Base-by-base conservation (phyloP, 2,888 invertebrate species). In the Xylocampa areola region DNA sequence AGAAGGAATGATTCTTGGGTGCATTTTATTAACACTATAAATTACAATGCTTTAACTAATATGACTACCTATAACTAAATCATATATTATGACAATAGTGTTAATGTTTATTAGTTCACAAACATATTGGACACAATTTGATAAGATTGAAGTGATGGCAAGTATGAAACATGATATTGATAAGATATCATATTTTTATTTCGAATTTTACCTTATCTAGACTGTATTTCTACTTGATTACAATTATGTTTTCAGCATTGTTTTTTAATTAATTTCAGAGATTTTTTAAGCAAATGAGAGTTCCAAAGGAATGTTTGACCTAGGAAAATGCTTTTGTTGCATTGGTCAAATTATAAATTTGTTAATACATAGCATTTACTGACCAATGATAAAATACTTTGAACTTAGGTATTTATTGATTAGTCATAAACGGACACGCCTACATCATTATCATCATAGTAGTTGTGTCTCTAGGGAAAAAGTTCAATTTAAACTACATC, bases 91-190 rank as follows among this genome's bases (percentile, higher is more conserved):
- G 41, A 57, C 44, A 39, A 54, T 43, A 51, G 59, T 37, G 45
- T 23, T n/a, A 21, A 25, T 41, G 11, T 58, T 27, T 63, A 63
- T 58, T 57, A 44, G 8, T 32, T 65, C 30, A 51, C 36, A 68
- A 16, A 41, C 17, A 21, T 53, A 50, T 64, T 59, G 64, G 37
- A 65, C 36, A 52, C 16, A 45, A 41, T 43, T 51, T 73, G 81
- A 82, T 82, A 80, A 80, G 76, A 80, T 80, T 66, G 40, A 53
- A 67, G 62, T 62, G 49, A 43, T 66, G 49, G 37, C 57, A 53
- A 68, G 54, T 66, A 58, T 65, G 58, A 52, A 72, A 52, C 45
- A 43, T 36, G 55, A 50, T 54, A 48, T 51, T 71, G 79, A 80
- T 81, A 77, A 77, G 77, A 77, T 80, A 79, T 49, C 54, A 29